These are phyloP conservation scores for Anthonomus grandis DNA, from an alignment of 1,140 invertebrate genomes.

Conservation along the genomic window DNA sequence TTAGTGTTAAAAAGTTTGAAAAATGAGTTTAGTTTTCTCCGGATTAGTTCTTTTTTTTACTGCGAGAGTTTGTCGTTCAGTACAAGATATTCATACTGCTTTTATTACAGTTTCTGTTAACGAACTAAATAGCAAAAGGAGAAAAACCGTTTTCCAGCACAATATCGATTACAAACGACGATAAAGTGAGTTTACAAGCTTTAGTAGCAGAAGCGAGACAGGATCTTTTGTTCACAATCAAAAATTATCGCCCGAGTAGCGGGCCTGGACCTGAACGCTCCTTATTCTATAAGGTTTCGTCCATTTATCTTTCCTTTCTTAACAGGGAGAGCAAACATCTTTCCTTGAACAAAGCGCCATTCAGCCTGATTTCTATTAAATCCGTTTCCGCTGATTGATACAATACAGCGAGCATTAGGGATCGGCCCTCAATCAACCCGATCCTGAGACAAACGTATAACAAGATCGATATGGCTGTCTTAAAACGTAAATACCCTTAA, in stretches of 20 bases:
- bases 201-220: neutral
- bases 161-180: neutral
- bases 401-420: constrained; percentile 11
- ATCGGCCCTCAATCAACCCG: constrained; percentile 6
- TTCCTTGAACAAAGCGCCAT: constrained; percentile 5
- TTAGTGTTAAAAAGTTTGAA: no score
- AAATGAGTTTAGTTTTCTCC: no score
- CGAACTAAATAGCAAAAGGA: no score
- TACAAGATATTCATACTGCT: no score
- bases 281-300: neutral
- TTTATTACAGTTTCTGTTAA: no score
- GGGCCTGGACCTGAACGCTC: neutral
- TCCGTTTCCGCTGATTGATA: constrained; percentile 6
- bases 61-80: no score
- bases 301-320: constrained; percentile 4
- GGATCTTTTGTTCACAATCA: constrained; percentile 1
- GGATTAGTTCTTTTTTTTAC: no score
- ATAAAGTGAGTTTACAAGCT: no score
- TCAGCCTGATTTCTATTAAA: constrained; percentile 14
- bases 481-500: no score
- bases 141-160: no score
- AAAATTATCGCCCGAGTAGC: constrained; percentile 10
- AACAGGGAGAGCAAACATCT: constrained; percentile 7
- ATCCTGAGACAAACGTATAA: constrained; percentile 7
- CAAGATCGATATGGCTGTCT: neutral